Conservation (phyloP, 2,888 invertebrate species). For the Agriopis aurantiaria region DNA sequence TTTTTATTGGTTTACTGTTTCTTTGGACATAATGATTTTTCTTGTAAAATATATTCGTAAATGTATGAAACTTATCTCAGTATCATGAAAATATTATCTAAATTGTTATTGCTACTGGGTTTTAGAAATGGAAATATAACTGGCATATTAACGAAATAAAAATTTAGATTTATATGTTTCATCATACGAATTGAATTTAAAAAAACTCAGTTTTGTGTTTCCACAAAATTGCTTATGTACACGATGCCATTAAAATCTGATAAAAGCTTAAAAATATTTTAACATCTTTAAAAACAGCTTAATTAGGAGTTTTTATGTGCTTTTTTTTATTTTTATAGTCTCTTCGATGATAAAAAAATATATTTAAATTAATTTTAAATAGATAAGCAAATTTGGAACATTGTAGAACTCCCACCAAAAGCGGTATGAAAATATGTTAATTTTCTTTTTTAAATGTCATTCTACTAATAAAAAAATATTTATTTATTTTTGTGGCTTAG, state of each 20-base stretch:
- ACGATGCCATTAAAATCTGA: not conserved
- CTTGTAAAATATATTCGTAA: too few relatives aligned
- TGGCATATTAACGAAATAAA: too few relatives aligned
- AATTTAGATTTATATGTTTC: too few relatives aligned
- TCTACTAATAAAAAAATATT: not conserved
- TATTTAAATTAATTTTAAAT: not conserved
- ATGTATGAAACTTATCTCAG: too few relatives aligned
- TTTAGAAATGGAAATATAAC: too few relatives aligned
- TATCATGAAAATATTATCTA: too few relatives aligned
- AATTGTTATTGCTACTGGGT: too few relatives aligned
- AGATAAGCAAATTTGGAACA: not conserved
- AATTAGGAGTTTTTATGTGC: conserved; percentile 1
- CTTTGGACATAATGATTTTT: too few relatives aligned
- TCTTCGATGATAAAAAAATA: not conserved
- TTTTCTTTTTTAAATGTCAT: conserved; percentile 1
- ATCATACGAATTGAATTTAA: too few relatives aligned
- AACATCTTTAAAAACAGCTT: not conserved
- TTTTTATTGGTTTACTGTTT: not conserved
- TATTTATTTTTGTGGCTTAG: not conserved
- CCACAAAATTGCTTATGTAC: too few relatives aligned
- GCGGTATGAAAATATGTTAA: not conserved
- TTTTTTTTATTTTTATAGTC: not conserved
- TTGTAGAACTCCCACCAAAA: not conserved
- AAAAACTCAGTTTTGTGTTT: too few relatives aligned
- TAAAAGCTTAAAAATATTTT: not conserved